Evolutionary conservation across 2,113 vertebrate genomes (phyloP).

Genomic region (Ciconia maguari): DNA sequence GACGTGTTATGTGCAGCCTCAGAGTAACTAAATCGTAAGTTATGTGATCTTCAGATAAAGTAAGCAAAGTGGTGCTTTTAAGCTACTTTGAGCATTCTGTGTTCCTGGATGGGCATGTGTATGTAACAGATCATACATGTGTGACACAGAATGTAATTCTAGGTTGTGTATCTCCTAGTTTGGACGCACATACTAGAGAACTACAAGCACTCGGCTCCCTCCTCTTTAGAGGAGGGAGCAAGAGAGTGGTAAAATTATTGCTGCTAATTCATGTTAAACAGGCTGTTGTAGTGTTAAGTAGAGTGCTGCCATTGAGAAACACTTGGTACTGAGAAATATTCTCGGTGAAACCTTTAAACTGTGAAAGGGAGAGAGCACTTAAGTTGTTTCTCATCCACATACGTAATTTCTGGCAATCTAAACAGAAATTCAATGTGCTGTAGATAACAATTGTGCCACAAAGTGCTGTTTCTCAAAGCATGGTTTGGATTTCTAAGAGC

Average conservation of each 20-base stretch:
- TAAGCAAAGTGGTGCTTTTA: background rate
- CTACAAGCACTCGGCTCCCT: background rate
- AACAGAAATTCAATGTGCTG: background rate
- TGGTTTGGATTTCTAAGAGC: background rate
- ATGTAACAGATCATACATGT: background rate
- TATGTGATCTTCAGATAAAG: background rate
- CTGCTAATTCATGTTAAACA: background rate
- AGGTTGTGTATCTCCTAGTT: background rate
- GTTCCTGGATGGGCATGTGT: background rate
- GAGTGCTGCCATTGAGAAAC: background rate
- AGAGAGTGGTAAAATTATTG: background rate
- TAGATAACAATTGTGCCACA: background rate
- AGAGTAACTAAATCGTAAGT: background rate
- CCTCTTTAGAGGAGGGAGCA: background rate
- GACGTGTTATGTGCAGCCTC: background rate
- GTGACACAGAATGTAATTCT: background rate
- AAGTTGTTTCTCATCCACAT: background rate
- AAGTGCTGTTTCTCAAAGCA: background rate
- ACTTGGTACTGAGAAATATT: background rate
- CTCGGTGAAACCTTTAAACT: background rate
- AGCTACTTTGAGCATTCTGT: background rate
- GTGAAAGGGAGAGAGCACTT: background rate
- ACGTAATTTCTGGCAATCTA: background rate
- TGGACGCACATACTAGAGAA: background rate
- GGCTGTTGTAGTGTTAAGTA: background rate